Base-by-base conservation (phyloP, 2,113 vertebrate genomes). In the Scomber colias region DNA sequence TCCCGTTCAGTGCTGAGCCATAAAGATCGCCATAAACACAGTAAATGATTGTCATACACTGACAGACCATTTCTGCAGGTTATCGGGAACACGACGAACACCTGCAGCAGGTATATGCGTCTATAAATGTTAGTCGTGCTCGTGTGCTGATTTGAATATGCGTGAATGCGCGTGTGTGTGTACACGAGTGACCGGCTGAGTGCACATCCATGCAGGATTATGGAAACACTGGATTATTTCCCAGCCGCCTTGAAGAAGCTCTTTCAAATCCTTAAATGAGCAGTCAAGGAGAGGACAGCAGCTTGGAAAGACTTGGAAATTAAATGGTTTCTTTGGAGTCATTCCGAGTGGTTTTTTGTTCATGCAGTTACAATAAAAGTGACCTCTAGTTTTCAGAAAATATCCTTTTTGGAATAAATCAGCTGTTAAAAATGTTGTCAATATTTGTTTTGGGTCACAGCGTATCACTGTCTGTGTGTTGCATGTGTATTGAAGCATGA, bases 161-260 rank as follows among this genome's bases (percentile, higher is more conserved):
- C 49, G 9, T 11, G 24, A 3, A 46, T 46, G 55, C 2, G 35
- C 21, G 62, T 27, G 71, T 49, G 53, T 56, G 72, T 57, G 75
- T 57, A 61, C 44, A 62, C 61, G 70, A 83, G 64, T 78, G 82
- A 82, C 67, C 24, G 45, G 12, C 7, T 31, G 61, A 82, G 51
- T 49, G 76, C 75, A 40, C 77, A 74, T 85, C 69, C 73, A 82
- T 24, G 21, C 67, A 83, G 86, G 89, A 92, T 92, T 90, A 91
- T 61, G 27, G 82, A 87, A 91, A 87, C 75, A 82, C 68, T 86
- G 88, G 89, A 90, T 90, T 89, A 91, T 86, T 80, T 81, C 59
- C 71, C 73, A 24, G 0, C 6, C 5, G 49, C 46, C 54, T 83
- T 66, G 55, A 75, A 82, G 83, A 81, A 89, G 57, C 70, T 69